These are phyloP conservation scores for Microctonus hyperodae DNA, from an alignment of 2,888 invertebrate genomes.

Conservation along the genomic window DNA sequence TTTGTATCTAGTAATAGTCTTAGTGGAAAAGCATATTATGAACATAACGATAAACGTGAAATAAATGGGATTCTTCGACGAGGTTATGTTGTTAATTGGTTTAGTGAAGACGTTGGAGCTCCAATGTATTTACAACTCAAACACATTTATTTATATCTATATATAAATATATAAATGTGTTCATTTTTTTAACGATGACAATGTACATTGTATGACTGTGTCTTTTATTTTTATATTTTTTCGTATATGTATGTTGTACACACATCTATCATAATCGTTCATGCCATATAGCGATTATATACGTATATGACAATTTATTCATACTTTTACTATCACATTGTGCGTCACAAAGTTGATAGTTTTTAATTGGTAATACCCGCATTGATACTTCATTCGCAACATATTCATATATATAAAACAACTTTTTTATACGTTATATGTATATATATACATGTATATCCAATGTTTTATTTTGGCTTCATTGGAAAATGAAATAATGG, in stretches of 20 bases:
- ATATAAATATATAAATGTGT: not conserved
- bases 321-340: conserved; percentile 2
- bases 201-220: too few relatives aligned
- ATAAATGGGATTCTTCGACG: conserved; percentile 22
- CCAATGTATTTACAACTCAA: not conserved
- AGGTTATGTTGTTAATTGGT: conserved; percentile 25
- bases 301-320: not conserved
- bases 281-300: not conserved
- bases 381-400: conserved; percentile 10
- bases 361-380: conserved; percentile 34
- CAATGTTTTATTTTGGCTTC: conserved; percentile 25
- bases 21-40: not conserved
- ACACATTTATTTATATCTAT: not conserved
- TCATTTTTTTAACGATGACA: too few relatives aligned
- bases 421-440: too few relatives aligned
- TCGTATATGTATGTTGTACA: not conserved
- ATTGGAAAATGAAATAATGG: conserved; percentile 20
- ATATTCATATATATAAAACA: too few relatives aligned
- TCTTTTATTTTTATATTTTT: too few relatives aligned
- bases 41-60: conserved; percentile 14
- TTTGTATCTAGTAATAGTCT: not conserved
- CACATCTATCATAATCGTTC: not conserved
- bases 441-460: too few relatives aligned
- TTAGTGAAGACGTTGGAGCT: conserved; percentile 20
- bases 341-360: conserved; percentile 20